Evolutionary conservation across 2,113 vertebrate species (phyloP), one percentile per base, ranked within the genome.

Genomic region (Rostratula benghalensis): DNA sequence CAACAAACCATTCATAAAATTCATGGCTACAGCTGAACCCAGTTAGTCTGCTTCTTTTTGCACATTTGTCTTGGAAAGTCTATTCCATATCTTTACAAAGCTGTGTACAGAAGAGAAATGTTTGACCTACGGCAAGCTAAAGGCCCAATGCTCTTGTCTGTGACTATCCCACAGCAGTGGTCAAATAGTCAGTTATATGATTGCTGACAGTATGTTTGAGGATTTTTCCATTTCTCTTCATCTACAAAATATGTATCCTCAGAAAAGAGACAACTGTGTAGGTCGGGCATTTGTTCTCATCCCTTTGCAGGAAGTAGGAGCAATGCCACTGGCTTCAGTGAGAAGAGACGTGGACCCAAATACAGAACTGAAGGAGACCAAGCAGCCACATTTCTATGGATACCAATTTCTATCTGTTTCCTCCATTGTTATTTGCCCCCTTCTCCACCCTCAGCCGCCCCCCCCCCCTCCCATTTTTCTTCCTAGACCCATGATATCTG

Each of bases 1-100:
- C 94, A 96, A 92, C 37, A 96, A 95, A 87, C 90, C 95, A 97
- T 96, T 98, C 96, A 97, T 94, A 97, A 97, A 97, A 95, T 73
- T 74, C 61, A 83, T 46, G 89, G 93, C 75, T 89, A 24, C 51
- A 81, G 87, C 94, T 95, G 83, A 97, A 95, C 76, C 84, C 43
- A 81, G 91, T 87, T 95, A 86, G 75, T 92, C 39, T 56, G 27
- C 64, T 82, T 67, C 65, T 71, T 96, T 94, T 57, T 85, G 48
- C 85, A 87, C 69, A 70, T 94, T 95, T 97, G 78, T 94, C 76
- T 96, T 92, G 84, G 87, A 74, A 95, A 92, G 77, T 16, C 70
- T 73, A 43, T 70, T 86, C 74, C 88, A 23, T 50, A 53, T 86
- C 84, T 97, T 96, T 78, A 68, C 88, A 84, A 35, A 53, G 37